A percentile compares a stretch with the other conserved stretches of the same genome.
These are phyloP conservation scores for Anabas testudineus DNA, from an alignment of 2,797 vertebrate genomes.

Conservation along the genomic window DNA sequence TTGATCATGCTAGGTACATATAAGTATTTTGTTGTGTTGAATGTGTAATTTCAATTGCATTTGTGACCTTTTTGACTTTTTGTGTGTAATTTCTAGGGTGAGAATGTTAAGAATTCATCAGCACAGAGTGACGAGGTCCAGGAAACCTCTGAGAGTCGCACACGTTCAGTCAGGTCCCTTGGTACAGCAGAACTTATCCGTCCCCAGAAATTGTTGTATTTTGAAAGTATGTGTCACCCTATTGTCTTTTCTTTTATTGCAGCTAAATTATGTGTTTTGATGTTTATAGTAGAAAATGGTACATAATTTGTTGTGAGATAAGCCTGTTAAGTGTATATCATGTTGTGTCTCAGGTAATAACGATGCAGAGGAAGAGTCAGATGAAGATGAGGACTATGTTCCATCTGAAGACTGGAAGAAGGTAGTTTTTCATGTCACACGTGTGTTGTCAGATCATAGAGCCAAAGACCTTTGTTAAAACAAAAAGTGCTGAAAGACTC, in stretches of 20 bases:
- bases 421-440: conserved; percentile 74
- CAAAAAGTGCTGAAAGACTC: neutral
- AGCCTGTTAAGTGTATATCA: neutral
- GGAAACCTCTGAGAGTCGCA: conserved; percentile 87
- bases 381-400: conserved; percentile 99
- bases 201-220: conserved; percentile 92
- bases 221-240: conserved; percentile 88
- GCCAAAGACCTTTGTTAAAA: neutral
- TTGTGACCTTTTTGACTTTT: neutral
- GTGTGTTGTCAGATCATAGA: neutral
- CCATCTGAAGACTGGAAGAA: conserved; percentile 99
- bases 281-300: neutral
- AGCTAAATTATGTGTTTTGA: neutral
- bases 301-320: neutral
- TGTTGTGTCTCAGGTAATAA: conserved; percentile 85
- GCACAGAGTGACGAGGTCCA: conserved; percentile 88
- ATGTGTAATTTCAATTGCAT: neutral
- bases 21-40: conserved; percentile 9
- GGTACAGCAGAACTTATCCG: conserved; percentile 91
- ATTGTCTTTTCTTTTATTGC: neutral
- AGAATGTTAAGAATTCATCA: conserved; percentile 87
- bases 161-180: conserved; percentile 86
- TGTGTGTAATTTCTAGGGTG: conserved; percentile 79
- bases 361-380: conserved; percentile 96
- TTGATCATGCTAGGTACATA: no score